Conservation (phyloP, 2,113 vertebrate species). For the Esox niger region DNA sequence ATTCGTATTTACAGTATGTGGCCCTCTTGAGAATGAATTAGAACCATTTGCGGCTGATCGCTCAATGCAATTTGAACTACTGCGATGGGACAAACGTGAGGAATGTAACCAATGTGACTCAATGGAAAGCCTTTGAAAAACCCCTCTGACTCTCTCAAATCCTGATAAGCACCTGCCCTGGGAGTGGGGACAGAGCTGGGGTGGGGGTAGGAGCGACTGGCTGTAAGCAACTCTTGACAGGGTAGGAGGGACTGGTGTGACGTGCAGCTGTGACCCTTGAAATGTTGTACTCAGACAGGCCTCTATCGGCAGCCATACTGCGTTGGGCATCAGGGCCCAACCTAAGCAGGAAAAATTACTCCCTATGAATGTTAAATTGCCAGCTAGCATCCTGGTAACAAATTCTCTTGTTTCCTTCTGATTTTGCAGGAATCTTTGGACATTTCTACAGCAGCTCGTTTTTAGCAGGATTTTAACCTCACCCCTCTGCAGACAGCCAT, state of each 20-base stretch:
- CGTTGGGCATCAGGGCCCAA: background rate
- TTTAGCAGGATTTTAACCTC: conserved; percentile 79
- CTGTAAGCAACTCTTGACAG: background rate
- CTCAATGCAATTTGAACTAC: conserved; percentile 21
- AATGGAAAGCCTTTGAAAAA: conserved; percentile 56
- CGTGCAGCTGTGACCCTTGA: background rate
- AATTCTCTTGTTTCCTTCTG: conserved; percentile 51
- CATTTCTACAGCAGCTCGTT: conserved; percentile 56
- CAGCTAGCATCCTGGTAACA: conserved; percentile 34
- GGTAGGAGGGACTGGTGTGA: background rate
- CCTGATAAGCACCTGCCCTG: conserved; percentile 57
- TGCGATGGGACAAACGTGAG: conserved; percentile 44
- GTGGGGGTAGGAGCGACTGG: background rate
- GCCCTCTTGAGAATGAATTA: background rate
- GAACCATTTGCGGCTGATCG: background rate
- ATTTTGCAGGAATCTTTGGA: conserved; percentile 78
- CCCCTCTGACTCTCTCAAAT: conserved; percentile 46
- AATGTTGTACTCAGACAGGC: background rate
- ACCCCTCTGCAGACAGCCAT: conserved; percentile 80
- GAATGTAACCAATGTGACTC: conserved; percentile 50
- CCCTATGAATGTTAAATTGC: background rate
- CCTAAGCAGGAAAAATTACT: background rate
- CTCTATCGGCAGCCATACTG: background rate
- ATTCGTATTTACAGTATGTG: background rate
- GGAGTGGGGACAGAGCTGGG: conserved; percentile 35